Evolutionary conservation across 2,797 vertebrate species (phyloP).

Genomic region (Huso huso): DNA sequence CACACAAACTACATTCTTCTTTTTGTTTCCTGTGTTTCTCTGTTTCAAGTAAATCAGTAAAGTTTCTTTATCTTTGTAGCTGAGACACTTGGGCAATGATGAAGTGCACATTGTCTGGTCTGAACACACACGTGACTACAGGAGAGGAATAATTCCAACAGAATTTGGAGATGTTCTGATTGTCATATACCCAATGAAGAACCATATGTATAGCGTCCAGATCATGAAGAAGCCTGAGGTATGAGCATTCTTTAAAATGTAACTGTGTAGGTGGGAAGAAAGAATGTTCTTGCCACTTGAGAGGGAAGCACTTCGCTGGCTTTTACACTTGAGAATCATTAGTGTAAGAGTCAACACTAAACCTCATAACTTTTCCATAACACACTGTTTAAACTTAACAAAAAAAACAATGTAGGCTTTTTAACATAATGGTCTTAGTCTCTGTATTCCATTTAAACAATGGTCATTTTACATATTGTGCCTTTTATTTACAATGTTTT

Average conservation of each 20-base stretch:
- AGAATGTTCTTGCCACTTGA: too few species aligned
- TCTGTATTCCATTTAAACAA: too few species aligned
- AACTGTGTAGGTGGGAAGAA: too few species aligned
- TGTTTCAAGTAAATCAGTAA: neutral
- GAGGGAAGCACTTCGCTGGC: too few species aligned
- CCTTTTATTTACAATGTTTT: too few species aligned
- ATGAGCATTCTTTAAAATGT: conserved; percentile 24
- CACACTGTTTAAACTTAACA: too few species aligned
- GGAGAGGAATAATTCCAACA: conserved; percentile 92
- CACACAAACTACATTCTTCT: neutral
- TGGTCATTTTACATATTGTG: too few species aligned
- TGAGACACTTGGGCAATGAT: conserved; percentile 92
- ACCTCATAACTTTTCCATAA: too few species aligned
- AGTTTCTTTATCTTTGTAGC: conserved; percentile 50
- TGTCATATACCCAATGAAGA: conserved; percentile 95
- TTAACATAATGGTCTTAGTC: too few species aligned
- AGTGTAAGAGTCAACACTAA: too few species aligned
- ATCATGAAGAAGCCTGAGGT: conserved; percentile 97
- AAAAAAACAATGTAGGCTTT: too few species aligned
- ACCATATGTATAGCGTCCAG: conserved; percentile 96
- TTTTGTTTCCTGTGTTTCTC: neutral
- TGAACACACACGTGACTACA: conserved; percentile 90
- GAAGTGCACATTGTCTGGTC: conserved; percentile 98
- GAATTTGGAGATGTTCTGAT: conserved; percentile 96
- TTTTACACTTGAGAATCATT: too few species aligned